A percentile compares a stretch with the other conserved stretches of the same genome.
Conservation (phyloP, 1,140 invertebrate species). For the Pogonognathellus flavescens region DNA sequence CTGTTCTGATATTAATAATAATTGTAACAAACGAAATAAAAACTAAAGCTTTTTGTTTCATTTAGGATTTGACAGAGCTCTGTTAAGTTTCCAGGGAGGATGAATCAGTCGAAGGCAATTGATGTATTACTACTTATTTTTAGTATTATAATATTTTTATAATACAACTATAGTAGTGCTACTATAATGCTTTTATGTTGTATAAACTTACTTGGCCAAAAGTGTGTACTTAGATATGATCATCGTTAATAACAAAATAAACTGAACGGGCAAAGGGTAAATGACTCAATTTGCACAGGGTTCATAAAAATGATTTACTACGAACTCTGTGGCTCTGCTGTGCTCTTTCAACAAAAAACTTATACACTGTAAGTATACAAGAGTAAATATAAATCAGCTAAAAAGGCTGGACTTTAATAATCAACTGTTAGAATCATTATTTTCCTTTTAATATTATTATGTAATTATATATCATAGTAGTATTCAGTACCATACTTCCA, state of each 20-base stretch:
- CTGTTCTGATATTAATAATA: too few species aligned
- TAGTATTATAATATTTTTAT: too few species aligned
- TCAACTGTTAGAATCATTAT: conserved; percentile 10
- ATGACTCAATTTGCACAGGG: conserved; percentile 35
- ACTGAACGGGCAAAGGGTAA: conserved; percentile 5
- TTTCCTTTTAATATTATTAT: conserved; percentile 3
- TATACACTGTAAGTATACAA: too few species aligned
- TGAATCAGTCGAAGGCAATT: conserved; percentile 42
- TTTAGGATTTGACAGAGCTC: conserved; percentile 34
- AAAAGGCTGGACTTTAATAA: conserved; percentile 30
- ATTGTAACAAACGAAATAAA: conserved; percentile 11
- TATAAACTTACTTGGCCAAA: conserved; percentile 21
- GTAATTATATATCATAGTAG: background rate
- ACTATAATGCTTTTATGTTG: too few species aligned
- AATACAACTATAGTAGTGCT: too few species aligned
- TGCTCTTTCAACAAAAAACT: too few species aligned
- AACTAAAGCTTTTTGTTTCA: conserved; percentile 39
- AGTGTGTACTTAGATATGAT: conserved; percentile 10
- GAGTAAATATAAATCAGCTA: background rate
- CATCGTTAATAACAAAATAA: conserved; percentile 49
- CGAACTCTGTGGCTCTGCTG: background rate
- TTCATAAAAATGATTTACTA: conserved; percentile 23
- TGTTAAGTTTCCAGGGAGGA: conserved; percentile 47
- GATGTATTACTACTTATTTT: conserved; percentile 9
- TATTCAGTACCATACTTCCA: conserved; percentile 29